Evolutionary conservation across 2,797 vertebrate genomes (phyloP), one percentile per base, ranked within the genome.

Genomic region (Sebastiscus tertius): DNA sequence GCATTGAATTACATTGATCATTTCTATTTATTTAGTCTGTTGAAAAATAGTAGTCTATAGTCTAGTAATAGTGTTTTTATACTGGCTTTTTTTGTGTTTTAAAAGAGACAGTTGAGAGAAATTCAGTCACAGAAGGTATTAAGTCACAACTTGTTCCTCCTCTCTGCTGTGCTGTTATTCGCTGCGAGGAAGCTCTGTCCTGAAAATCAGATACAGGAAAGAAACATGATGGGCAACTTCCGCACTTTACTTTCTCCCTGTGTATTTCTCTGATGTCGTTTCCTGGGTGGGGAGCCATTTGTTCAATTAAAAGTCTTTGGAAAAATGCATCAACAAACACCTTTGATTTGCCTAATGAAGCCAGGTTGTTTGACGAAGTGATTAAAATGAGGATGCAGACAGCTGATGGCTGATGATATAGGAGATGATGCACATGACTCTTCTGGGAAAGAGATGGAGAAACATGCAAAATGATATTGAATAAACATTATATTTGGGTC

Each of bases 311-410:
- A 79, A 20, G 10, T 75, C 58, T 65, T 58, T 69, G 9, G 13
- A 26, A 10, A 77, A 77, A 72, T 27, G 61, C 9, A 72, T 70
- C 59, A 62, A 27, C 72, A 60, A 63, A 84, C 67, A 71, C 60
- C 26, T 80, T 39, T 55, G 22, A 79, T 87, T 82, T 75, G 20
- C 75, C 72, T 79, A 72, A 72, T 58, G 71, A 84, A 79, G 75
- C 52, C 77, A 75, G 27, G 76, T 72, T 58, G 39, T 62, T 36
- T 36, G 55, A 78, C 54, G 59, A 79, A 52, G 64, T 60, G 63
- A 68, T 63, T 68, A 59, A 39, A 39, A 84, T 71, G 79, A 79
- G 58, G 61, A 61, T 27, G 20, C 33, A 52, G 39, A 20, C 14
- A 8, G 20, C 34, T 82, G 62, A 67, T 76, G 69, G 34, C 61